Evolutionary conservation across 2,888 invertebrate species (phyloP).

Genomic region (Suillia variegata): DNA sequence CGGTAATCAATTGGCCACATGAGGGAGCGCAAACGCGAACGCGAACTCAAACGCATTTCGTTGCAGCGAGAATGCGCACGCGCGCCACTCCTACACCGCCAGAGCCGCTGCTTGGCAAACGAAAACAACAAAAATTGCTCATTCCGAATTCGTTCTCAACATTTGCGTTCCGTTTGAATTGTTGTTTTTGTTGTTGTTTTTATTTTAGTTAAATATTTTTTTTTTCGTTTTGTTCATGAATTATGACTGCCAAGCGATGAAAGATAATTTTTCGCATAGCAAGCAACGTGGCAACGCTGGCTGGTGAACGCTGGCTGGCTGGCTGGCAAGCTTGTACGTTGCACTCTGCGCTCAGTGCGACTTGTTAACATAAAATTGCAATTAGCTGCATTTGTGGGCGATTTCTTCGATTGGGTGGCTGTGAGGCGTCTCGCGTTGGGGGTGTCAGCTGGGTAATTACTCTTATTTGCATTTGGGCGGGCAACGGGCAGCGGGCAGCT

Average conservation of each 20-base stretch:
- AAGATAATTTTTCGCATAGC: constrained; percentile 30
- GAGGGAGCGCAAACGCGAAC: neutral
- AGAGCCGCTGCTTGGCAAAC: neutral
- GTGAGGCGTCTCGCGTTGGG: neutral
- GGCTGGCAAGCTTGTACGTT: neutral
- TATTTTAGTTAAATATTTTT: neutral
- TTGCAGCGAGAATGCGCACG: constrained; percentile 1
- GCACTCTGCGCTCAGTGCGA: constrained; percentile 28
- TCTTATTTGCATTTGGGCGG: neutral
- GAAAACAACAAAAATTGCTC: neutral
- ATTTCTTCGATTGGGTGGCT: neutral
- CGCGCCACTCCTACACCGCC: neutral
- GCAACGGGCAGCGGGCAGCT: neutral
- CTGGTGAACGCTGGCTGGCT: too few species aligned
- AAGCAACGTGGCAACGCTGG: too few species aligned
- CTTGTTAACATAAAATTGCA: constrained; percentile 55
- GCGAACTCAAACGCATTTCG: neutral
- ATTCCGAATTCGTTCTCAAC: neutral
- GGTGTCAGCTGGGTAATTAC: neutral
- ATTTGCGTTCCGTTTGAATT: neutral
- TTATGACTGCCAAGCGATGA: constrained; percentile 33
- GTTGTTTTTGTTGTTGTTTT: too few species aligned
- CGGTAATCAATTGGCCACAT: constrained; percentile 1
- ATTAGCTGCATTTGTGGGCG: constrained; percentile 41
- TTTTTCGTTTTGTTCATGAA: constrained; percentile 13